Conservation (phyloP, 2,888 invertebrate genomes). For the Cephus nigrinus region DNA sequence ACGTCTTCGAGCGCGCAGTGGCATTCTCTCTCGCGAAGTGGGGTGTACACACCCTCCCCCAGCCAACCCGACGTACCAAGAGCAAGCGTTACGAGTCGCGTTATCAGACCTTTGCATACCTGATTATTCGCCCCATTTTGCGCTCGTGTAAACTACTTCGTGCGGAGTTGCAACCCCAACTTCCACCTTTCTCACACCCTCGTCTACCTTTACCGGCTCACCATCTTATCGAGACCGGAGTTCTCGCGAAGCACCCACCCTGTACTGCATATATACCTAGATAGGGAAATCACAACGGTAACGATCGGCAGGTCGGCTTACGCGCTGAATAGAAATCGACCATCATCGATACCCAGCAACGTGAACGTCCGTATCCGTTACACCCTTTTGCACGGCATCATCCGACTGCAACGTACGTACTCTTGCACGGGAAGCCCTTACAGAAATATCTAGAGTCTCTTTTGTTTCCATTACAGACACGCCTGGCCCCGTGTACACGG, state of each 20-base stretch:
- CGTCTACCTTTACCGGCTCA: background rate
- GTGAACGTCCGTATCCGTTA: background rate
- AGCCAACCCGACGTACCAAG: constrained; percentile 13
- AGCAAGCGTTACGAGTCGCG: constrained; percentile 37
- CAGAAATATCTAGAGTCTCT: background rate
- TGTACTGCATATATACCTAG: background rate
- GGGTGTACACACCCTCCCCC: background rate
- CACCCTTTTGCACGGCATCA: background rate
- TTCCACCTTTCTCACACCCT: background rate
- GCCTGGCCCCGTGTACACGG: background rate
- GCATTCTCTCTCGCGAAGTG: background rate
- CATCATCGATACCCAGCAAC: background rate
- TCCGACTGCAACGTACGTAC: background rate
- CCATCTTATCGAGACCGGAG: background rate
- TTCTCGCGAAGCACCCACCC: background rate
- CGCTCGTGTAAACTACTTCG: constrained; percentile 43
- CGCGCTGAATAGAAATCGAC: background rate
- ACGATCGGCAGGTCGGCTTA: background rate
- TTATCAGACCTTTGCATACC: constrained; percentile 55
- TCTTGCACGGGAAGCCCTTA: background rate
- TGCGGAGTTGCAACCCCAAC: constrained; percentile 16
- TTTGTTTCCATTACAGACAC: background rate
- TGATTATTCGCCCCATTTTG: constrained; percentile 52
- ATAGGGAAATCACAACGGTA: background rate
- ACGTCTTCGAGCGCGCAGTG: constrained; percentile 6